Base-by-base conservation (phyloP, 2,113 vertebrate species). In the Camelus bactrianus region DNA sequence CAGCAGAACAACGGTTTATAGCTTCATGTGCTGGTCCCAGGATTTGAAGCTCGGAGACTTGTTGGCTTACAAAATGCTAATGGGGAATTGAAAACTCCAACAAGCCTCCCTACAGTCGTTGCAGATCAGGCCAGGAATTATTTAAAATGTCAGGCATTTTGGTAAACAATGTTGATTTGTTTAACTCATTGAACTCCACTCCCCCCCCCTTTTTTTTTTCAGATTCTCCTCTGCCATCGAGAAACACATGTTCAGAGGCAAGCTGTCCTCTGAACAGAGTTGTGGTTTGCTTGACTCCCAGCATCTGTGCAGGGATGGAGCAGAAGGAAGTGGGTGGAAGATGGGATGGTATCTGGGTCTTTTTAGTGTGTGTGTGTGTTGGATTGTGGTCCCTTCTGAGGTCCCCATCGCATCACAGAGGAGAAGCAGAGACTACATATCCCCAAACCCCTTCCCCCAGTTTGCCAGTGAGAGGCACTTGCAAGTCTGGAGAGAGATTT, bases 1-100 rank as follows among this genome's bases (percentile, higher is more conserved):
- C 84, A 82, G 62, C 72, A 97, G 80, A 97, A 96, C 96, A 69
- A 3, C 84, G 93, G 91, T 97, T 97, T 89, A 89, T 20, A 90
- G 42, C 87, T 97, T 90, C 82, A 83, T 96, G 95, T 56, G 79
- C 82, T 16, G 92, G 69, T 64, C 79, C 87, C 92, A 69, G 67
- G 95, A 92, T 97, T 70, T 76, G 94, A 96, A 90, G 97, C 91
- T 67, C 62, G 30, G 95, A 89, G 92, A 70, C 89, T 56, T 67
- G 93, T 96, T 97, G 94, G 97, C 54, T 96, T 86, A 93, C 54
- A 76, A 48, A 93, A 95, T 56, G 67, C 64, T 96, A 89, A 89
- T 85, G 83, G 73, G 14, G 91, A 97, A 94, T 5, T 73, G 60
- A 92, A 97, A 96, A 96, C 81, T 77, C 80, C 11, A 69, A 19